phyloP scores from a whole-genome alignment of 1,140 invertebrate genomes.

The Subanguina moxae region DNA sequence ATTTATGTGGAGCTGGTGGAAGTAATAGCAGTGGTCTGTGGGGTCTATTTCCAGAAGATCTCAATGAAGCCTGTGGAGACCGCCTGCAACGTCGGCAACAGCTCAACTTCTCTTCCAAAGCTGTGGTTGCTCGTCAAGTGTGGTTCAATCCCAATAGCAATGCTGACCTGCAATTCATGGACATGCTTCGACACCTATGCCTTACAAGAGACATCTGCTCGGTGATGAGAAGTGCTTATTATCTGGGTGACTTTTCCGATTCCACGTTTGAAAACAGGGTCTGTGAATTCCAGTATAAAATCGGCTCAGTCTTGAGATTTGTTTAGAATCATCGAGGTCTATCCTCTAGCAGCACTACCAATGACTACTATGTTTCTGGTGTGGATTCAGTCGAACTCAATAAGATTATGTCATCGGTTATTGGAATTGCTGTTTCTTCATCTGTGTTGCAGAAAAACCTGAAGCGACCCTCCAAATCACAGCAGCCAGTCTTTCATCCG shows the following conservation, averaged over 20 bases:
- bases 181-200: conserved; percentile 25
- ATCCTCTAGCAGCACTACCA: background rate
- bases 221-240: conserved; percentile 9
- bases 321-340: background rate
- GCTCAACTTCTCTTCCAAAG: background rate
- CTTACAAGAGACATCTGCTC: conserved; percentile 22
- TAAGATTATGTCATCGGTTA: background rate
- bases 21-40: background rate
- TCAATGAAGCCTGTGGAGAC: conserved; percentile 34
- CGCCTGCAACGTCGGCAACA: background rate
- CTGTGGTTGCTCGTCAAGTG: background rate
- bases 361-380: background rate
- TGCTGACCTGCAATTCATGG: conserved; percentile 28
- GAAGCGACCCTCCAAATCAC: conserved; percentile 4
- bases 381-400: conserved; percentile 15
- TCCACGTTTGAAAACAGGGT: background rate
- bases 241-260: conserved; percentile 1
- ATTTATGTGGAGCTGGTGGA: conserved; percentile 19
- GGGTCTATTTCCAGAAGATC: conserved; percentile 46
- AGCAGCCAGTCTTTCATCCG: conserved; percentile 1
- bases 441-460: background rate
- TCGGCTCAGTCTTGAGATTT: background rate
- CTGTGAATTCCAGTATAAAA: background rate
- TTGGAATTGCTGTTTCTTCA: conserved; percentile 3
- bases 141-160: conserved; percentile 29